Evolutionary conservation across 2,888 invertebrate species (phyloP).

Genomic region (Tipula unca): DNA sequence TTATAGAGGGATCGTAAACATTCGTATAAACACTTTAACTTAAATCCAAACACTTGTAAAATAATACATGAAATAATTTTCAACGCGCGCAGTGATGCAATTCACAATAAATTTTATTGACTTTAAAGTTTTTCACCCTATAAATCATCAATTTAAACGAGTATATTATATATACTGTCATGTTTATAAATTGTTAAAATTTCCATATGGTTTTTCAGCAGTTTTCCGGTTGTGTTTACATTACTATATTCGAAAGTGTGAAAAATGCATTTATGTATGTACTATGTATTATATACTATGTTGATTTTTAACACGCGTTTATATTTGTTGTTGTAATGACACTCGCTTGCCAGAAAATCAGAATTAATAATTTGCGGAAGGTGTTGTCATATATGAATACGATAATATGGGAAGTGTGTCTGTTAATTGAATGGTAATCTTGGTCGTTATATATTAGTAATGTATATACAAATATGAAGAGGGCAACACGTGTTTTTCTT

Average conservation of each 20-base stretch:
- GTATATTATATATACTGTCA: background rate
- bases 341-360: background rate
- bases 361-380: background rate
- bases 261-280: background rate
- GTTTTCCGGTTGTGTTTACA: background rate
- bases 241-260: background rate
- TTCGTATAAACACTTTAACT: constrained; percentile 1
- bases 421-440: background rate
- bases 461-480: background rate
- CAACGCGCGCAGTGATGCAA: background rate
- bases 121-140: background rate
- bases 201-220: background rate
- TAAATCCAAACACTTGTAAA: constrained; percentile 8
- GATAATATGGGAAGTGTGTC: background rate
- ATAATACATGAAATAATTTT: background rate
- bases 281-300: no score
- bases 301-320: background rate
- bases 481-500: background rate
- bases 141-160: background rate
- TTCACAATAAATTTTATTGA: background rate
- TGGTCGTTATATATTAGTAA: background rate
- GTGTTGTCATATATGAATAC: background rate
- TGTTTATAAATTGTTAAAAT: background rate
- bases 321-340: background rate
- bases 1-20: background rate